Base-by-base conservation (phyloP, 2,888 invertebrate species). In the Tryphoninae sp. region DNA sequence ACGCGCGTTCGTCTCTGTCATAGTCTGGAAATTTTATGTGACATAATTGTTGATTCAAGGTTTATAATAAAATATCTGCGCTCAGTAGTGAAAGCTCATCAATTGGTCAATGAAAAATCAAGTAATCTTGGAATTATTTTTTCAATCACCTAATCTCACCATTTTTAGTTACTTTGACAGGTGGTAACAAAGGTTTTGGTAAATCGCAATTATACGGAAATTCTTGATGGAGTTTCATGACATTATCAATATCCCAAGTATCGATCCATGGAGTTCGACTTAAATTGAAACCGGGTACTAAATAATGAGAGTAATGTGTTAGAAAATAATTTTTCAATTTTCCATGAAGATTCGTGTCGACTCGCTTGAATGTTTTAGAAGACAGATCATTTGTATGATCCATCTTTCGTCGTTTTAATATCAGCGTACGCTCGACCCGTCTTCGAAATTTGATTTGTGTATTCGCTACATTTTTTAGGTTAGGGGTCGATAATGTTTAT, bases 111-210 rank as follows among this genome's bases (percentile, higher is more conserved):
- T 51, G 45, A 49, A n/a, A 23, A 65, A 45, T 16, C 9, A 33
- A 59, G 49, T n/a, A 51, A 16, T 22, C 45, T 23, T 49, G 1
- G 59, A 68, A 71, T 82, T 77, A 8, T 83, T 81, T 68, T 75
- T 71, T 2, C n/a, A 51, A 49, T 64, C 16, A 61, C 61, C 19
- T 11, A 65, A 53, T 69, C 80, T 82, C 83, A 90, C 90, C 87
- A 80, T 83, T 85, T 79, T 87, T 84, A 19, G 88, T 85, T 58
- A 89, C 76, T 78, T 83, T 89, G 3, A 84, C 87, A 13, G 90
- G 91, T 22, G 92, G 92, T 42, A 92, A 80, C 23, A 92, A 78
- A 16, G 92, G 92, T 73, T 88, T 90, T 64, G 91, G 91, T 74
- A 90, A 83, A 83, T 90, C 90, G 79, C 89, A 88, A 62, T 83